Evolutionary conservation across 1,140 invertebrate genomes (phyloP), one percentile per base, ranked within the genome.

Genomic region (Drosophila yakuba): DNA sequence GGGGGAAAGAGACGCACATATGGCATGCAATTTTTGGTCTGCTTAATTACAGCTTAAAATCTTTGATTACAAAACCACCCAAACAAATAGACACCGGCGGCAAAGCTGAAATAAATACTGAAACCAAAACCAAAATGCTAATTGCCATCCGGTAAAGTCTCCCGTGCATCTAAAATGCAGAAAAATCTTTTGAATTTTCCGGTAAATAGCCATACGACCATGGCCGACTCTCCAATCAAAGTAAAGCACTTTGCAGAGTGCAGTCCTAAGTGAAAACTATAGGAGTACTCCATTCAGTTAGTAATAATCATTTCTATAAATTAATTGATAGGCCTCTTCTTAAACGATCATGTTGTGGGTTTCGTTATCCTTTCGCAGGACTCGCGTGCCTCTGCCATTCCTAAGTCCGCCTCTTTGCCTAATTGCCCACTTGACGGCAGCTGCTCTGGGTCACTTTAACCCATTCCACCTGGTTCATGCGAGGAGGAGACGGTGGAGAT

Each of bases 11-110:
- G 20, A 51, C 39, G 35, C 47, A 55, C 77, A 80, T 74, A 63
- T 85, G 74, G 66, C 78, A 78, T 69, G 61, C 48, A 67, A 81
- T 85, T 81, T 86, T 86, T 78, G 82, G 74, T 81, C 61, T 86
- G 82, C 80, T 88, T 86, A 88, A 86, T 86, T 86, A 86, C 83
- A 86, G 82, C 82, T 86, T 86, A 86, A 86, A 86, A 86, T 78
- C 74, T 67, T 86, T 86, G 78, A 86, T 86, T 78, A 81, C 78
- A 85, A 83, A 78, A 78, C 61, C 64, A 68, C 4, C 60, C 60
- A 4, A 66, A 63, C 64, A 68, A 66, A 68, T 68, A 61, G 64
- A 68, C 47, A 47, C 11, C 38, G 14, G 4, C 38, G 48, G 41
- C 44, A 73, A 60, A 63, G 20, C 50, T 61, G 50, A 32, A 62